A percentile compares a stretch with the other conserved stretches of the same genome.
phyloP scores from a whole-genome alignment of 64 coral and sea anemone genomes.

The Hydrozoanthus tunicans region DNA sequence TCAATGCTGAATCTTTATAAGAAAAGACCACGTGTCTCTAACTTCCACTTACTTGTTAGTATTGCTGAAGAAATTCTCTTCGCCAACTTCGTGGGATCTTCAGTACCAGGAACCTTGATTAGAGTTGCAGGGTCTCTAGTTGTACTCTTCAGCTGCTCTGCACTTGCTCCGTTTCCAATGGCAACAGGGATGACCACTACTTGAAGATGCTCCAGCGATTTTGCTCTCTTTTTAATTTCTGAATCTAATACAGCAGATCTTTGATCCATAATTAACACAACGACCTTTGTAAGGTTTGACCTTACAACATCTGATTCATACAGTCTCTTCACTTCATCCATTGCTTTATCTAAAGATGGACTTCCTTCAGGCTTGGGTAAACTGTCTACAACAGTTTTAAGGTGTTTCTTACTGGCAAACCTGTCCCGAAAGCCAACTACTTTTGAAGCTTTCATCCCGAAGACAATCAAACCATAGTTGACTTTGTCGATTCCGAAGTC shows the following conservation, averaged over 20 bases:
- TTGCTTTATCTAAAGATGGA: conserved; percentile 66
- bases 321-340: conserved; percentile 59
- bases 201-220: not conserved
- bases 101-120: conserved; percentile 34
- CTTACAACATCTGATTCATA: conserved; percentile 37
- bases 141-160: conserved; percentile 23
- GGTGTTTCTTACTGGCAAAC: conserved; percentile 18
- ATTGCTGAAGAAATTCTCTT: conserved; percentile 63
- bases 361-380: conserved; percentile 15
- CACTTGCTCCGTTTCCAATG: conserved; percentile 59
- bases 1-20: too few relatives aligned
- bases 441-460: conserved; percentile 57
- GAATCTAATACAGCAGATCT: not conserved
- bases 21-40: too few relatives aligned
- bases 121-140: conserved; percentile 63
- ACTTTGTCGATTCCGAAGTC: conserved; percentile 63
- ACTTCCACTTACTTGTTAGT: conserved; percentile 56
- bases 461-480: conserved; percentile 73
- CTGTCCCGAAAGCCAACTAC: conserved; percentile 49
- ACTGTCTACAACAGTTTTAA: not conserved
- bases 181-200: conserved; percentile 73
- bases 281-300: conserved; percentile 51
- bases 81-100: conserved; percentile 54
- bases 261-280: conserved; percentile 49
- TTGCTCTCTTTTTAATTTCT: conserved; percentile 29